phyloP scores from a whole-genome alignment of 2,888 invertebrate species.

The Hypolimnas misippus region DNA sequence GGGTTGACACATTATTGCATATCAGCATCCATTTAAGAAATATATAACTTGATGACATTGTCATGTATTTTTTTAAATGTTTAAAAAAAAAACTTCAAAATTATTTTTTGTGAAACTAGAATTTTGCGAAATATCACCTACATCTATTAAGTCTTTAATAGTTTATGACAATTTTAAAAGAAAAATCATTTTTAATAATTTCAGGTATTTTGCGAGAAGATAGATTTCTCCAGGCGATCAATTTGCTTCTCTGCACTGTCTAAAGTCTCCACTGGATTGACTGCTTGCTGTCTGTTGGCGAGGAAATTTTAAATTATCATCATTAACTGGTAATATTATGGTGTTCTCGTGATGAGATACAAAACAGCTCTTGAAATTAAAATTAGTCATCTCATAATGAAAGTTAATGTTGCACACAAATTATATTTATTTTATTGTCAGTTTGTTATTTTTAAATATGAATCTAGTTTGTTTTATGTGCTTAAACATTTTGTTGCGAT shows the following conservation, averaged over 20 bases:
- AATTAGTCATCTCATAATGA: not conserved
- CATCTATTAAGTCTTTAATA: no score
- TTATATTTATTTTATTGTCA: not conserved
- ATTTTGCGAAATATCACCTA: no score
- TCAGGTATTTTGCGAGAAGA: constrained; percentile 92
- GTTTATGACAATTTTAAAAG: no score
- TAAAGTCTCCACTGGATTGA: constrained; percentile 90
- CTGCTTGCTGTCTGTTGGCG: constrained; percentile 92
- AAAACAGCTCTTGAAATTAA: constrained; percentile 3
- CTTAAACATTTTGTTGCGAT: no score
- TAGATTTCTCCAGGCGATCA: constrained; percentile 91
- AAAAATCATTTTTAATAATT: constrained; percentile 43
- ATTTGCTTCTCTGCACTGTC: constrained; percentile 91
- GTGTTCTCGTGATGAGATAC: constrained; percentile 6
- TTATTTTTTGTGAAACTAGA: no score
- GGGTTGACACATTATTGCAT: no score
- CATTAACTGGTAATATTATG: not conserved
- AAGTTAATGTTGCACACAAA: not conserved
- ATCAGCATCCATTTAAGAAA: no score
- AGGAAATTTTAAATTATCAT: constrained; percentile 43
- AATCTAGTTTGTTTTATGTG: no score
- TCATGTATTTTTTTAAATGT: no score
- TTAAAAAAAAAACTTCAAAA: no score
- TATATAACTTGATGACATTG: no score
- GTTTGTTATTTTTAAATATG: no score